Base-by-base conservation (phyloP, 2,888 invertebrate genomes). In the Esperia sulphurella region DNA sequence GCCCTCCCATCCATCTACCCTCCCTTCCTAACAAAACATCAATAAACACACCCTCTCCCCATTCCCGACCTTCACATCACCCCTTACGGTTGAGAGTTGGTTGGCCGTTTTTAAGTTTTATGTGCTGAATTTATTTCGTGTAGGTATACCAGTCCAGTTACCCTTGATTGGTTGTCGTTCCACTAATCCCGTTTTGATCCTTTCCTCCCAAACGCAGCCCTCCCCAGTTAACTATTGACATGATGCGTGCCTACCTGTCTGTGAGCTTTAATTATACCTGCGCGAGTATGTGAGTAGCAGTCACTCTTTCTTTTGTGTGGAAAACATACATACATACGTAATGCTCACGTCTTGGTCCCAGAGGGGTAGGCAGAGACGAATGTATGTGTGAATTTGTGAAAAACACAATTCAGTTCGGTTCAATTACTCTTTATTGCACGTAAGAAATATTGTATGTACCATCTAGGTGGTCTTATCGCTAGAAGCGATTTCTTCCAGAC, bases 151-250 rank as follows among this genome's bases (percentile, higher is more conserved):
- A 83, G 90, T 90, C 90, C 90, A 88, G 90, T 90, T 90, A 90
- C 89, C 89, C 92, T 92, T 92, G 92, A 92, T 92, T 92, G 92
- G 92, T 92, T 92, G 92, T 91, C 91, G 92, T 91, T 92, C 88
- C 87, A 91, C 91, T 92, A 92, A 92, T 92, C 92, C 92, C 90
- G 86, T 90, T 92, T 91, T 92, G 91, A 92, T 92, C 92, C 92
- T 87, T 90, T 90, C 91, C 91, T 90, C 91, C 84, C 79, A 83
- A 84, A 87, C 83, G 81, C 84, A 82, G 91, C 90, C 90, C 89
- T 88, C 71, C 75, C 79, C 75, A 75, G 79, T 83, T 85, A 82
- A 86, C 89, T 89, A 87, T 85, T 87, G 89, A 85, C 87, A 87
- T 90, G 75, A 73, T 65, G 78, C 74, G 75, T 71, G 69, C 67